These are phyloP conservation scores for Mus spicilegus DNA, from an alignment of 2,113 vertebrate genomes.

Conservation along the genomic window DNA sequence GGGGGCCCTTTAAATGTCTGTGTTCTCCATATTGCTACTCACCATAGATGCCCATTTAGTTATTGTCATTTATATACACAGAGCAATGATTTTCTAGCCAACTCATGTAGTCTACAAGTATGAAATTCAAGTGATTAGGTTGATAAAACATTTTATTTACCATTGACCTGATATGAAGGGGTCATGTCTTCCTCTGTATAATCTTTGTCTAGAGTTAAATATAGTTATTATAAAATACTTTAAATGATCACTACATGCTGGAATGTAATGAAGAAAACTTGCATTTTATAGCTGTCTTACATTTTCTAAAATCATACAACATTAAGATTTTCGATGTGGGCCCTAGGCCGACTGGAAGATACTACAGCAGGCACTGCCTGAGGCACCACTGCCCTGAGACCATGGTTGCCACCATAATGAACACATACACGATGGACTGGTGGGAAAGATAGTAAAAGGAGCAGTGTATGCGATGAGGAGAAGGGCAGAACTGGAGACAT, in stretches of 20 bases:
- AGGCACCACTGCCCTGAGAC: rapidly evolving
- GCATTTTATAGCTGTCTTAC: constrained; percentile 2
- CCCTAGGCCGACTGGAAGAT: background rate
- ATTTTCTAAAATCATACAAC: background rate
- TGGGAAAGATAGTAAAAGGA: background rate
- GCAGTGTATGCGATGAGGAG: background rate
- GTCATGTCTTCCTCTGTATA: background rate
- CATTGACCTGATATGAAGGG: background rate
- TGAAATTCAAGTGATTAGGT: background rate
- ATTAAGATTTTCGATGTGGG: background rate
- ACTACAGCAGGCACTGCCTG: background rate
- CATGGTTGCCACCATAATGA: background rate
- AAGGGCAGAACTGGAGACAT: background rate
- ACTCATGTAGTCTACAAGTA: background rate
- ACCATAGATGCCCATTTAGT: background rate
- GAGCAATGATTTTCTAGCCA: constrained; percentile 9
- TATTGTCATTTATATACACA: background rate
- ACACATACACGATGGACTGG: background rate
- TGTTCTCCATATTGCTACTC: background rate
- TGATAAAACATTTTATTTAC: background rate
- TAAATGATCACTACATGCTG: background rate
- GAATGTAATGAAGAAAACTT: background rate
- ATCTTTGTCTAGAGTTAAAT: background rate
- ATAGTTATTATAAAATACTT: background rate
- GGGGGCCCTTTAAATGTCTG: background rate